A percentile compares a stretch with the other conserved stretches of the same genome.
These are phyloP conservation scores for Eristalinus sepulchralis DNA, from an alignment of 2,888 invertebrate species.

Conservation along the genomic window DNA sequence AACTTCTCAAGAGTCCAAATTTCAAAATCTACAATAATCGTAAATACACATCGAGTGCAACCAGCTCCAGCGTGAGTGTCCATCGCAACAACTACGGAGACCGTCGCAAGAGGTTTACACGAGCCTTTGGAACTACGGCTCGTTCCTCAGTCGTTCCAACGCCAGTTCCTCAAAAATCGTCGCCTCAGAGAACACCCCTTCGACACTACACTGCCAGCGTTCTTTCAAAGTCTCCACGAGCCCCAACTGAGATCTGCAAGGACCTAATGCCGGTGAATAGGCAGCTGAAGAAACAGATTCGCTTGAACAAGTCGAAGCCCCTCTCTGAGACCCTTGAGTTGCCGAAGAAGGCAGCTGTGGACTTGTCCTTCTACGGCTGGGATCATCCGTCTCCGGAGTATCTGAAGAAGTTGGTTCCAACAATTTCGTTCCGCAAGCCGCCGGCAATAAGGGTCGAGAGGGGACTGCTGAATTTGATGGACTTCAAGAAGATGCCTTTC, in stretches of 20 bases:
- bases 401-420: not conserved
- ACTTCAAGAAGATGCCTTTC: no score
- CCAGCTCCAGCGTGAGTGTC: constrained; percentile 73
- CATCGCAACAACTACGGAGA: constrained; percentile 69
- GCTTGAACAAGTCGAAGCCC: not conserved
- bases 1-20: constrained; percentile 70
- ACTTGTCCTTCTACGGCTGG: constrained; percentile 15
- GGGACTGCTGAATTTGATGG: no score
- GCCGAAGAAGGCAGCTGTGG: not conserved
- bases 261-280: constrained; percentile 35
- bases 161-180: not conserved
- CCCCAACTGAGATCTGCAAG: not conserved
- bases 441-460: no score
- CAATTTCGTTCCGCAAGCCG: no score
- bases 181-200: not conserved
- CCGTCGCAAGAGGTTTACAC: constrained; percentile 49
- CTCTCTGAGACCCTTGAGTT: not conserved
- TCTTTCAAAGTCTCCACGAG: not conserved
- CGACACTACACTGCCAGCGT: not conserved
- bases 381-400: constrained; percentile 6
- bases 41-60: constrained; percentile 72
- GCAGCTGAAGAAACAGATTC: constrained; percentile 20
- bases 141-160: not conserved
- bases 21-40: constrained; percentile 73
- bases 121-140: not conserved